These are phyloP conservation scores for Rhineura floridana DNA, from an alignment of 2,113 vertebrate species.

Conservation along the genomic window DNA sequence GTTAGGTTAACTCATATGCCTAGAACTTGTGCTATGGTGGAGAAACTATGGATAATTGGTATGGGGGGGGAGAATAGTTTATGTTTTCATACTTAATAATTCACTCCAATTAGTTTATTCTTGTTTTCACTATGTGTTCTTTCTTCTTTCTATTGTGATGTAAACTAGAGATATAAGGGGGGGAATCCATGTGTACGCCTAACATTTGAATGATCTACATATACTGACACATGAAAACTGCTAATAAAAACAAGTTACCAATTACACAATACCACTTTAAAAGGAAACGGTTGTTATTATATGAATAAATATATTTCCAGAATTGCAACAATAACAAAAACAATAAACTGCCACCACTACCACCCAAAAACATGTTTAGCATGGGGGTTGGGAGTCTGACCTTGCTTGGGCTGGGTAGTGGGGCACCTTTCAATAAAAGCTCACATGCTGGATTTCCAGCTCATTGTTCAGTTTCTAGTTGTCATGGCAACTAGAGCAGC, in stretches of 20 bases:
- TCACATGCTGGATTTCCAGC: constrained; percentile 74
- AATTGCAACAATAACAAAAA: not conserved
- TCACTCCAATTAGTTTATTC: not conserved
- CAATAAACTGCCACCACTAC: not conserved
- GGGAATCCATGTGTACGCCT: not conserved
- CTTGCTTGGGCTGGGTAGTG: not conserved
- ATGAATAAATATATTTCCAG: too few relatives aligned
- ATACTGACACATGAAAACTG: not conserved
- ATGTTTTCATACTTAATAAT: not conserved
- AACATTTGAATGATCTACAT: not conserved
- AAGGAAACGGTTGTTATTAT: too few relatives aligned
- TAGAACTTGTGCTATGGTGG: not conserved
- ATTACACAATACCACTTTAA: not conserved
- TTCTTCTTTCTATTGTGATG: not conserved
- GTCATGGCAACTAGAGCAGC: constrained; percentile 91
- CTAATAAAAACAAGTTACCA: not conserved
- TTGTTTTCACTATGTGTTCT: not conserved
- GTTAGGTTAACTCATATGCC: not conserved
- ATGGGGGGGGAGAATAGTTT: not conserved
- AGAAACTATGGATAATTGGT: not conserved
- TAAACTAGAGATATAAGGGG: not conserved
- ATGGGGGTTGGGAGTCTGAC: not conserved
- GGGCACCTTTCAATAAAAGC: constrained; percentile 56
- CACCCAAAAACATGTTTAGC: not conserved
- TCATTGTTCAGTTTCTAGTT: constrained; percentile 85